These are phyloP conservation scores for Glomeris marginata DNA, from an alignment of 2,888 invertebrate genomes.

Conservation along the genomic window DNA sequence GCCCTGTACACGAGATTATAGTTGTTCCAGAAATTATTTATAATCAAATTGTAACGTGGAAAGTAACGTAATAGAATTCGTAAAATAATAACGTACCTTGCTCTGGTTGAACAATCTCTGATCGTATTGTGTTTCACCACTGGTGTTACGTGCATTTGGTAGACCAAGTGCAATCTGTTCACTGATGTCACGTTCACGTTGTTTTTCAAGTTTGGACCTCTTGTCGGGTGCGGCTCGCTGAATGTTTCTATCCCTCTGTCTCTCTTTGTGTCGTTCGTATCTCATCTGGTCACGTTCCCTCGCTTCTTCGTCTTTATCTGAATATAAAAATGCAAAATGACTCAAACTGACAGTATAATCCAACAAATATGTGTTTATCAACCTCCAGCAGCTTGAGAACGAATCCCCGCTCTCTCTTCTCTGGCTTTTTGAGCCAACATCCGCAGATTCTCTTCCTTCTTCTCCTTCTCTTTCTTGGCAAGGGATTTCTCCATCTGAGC, in stretches of 20 bases:
- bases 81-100: conserved; percentile 30
- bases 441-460: conserved; percentile 87
- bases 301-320: conserved; percentile 49
- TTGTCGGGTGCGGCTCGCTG: conserved; percentile 90
- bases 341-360: not conserved
- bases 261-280: conserved; percentile 75
- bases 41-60: too few species aligned
- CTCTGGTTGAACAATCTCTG: conserved; percentile 87
- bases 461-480: conserved; percentile 96
- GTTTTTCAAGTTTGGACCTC: conserved; percentile 62
- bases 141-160: conserved; percentile 57
- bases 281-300: conserved; percentile 72
- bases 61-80: too few species aligned
- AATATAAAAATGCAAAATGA: conserved; percentile 7
- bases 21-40: too few species aligned
- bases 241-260: conserved; percentile 83
- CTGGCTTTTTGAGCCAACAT: conserved; percentile 88
- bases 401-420: conserved; percentile 80
- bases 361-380: not conserved
- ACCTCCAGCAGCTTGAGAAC: conserved; percentile 28
- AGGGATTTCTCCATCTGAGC: conserved; percentile 90
- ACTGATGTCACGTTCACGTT: conserved; percentile 90
- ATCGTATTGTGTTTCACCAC: conserved; percentile 78
- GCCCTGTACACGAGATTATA: too few species aligned
- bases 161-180: conserved; percentile 96